A percentile compares a stretch with the other conserved stretches of the same genome.
phyloP scores from a whole-genome alignment of 92 coral and sea anemone species.

The Pocillopora meandrina region DNA sequence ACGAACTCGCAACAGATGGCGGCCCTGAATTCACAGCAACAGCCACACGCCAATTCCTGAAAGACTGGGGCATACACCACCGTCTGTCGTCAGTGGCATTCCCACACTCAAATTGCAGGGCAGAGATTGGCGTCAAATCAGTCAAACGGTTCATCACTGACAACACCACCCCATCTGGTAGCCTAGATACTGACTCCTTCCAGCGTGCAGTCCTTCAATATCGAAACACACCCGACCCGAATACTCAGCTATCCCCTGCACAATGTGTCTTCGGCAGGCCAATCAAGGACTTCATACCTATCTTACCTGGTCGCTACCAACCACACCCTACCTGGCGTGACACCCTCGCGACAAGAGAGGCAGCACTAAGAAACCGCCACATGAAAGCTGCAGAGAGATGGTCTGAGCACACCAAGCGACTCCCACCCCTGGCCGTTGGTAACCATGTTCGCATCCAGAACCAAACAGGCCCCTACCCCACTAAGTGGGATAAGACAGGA shows the following conservation, averaged over 20 bases:
- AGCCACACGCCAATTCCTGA: conserved; percentile 58
- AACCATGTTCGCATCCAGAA: conserved; percentile 48
- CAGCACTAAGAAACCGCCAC: conserved; percentile 65
- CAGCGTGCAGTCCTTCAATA: conserved; percentile 62
- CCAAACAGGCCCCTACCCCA: conserved; percentile 56
- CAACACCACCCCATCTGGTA: conserved; percentile 44
- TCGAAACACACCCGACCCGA: conserved; percentile 52
- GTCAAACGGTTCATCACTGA: conserved; percentile 44
- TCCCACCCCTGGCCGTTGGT: conserved; percentile 51
- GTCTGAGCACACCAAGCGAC: conserved; percentile 36
- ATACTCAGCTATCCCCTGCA: conserved; percentile 51
- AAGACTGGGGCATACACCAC: conserved; percentile 65
- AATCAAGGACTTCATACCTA: conserved; percentile 75
- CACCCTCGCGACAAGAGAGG: conserved; percentile 59
- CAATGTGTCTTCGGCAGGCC: conserved; percentile 67
- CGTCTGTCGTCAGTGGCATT: conserved; percentile 54
- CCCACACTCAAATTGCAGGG: conserved; percentile 63
- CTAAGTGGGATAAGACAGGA: conserved; percentile 60
- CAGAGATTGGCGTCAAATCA: conserved; percentile 42
- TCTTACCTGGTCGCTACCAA: conserved; percentile 44
- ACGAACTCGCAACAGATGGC: conserved; percentile 53
- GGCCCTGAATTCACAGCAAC: conserved; percentile 56
- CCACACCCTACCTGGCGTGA: conserved; percentile 48
- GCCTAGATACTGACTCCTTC: conserved; percentile 44
- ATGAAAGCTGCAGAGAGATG: conserved; percentile 58